phyloP scores from a whole-genome alignment of 2,113 vertebrate genomes.

The Prionailurus viverrinus region DNA sequence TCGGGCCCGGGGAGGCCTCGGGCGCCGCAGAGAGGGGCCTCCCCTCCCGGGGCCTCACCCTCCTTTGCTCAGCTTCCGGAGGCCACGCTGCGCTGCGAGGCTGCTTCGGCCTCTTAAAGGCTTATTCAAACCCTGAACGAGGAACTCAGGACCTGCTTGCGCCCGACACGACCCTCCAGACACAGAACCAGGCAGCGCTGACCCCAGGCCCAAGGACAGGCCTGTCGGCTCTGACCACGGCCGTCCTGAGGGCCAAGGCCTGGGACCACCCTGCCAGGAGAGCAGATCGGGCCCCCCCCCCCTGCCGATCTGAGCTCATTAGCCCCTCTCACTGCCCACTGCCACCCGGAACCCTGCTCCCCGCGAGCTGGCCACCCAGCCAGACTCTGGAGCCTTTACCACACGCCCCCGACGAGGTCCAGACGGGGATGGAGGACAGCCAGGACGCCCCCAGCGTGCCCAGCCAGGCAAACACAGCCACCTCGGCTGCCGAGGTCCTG shows the following conservation, averaged over 20 bases:
- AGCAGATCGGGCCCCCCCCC: not conserved
- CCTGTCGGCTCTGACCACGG: not conserved
- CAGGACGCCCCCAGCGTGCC: not conserved
- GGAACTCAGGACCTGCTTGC: too few species aligned
- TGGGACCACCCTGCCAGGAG: accelerated
- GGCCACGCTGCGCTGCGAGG: accelerated
- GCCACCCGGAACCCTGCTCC: not conserved
- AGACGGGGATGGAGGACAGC: not conserved
- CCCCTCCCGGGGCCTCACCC: accelerated
- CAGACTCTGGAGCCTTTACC: not conserved
- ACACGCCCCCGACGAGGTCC: not conserved
- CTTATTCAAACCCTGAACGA: not conserved
- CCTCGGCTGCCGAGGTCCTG: accelerated
- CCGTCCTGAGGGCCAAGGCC: not conserved
- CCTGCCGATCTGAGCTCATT: accelerated
- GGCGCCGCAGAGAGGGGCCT: not conserved
- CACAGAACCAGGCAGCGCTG: not conserved
- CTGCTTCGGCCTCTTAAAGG: not conserved
- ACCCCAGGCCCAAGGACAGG: accelerated
- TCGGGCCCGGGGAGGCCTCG: accelerated
- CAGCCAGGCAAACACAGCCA: accelerated
- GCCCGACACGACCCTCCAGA: not conserved
- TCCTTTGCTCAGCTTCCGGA: accelerated
- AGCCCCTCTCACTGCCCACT: not conserved
- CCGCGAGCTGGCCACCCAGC: accelerated